A percentile compares a stretch with the other conserved stretches of the same genome.
phyloP scores from a whole-genome alignment of 2,888 invertebrate species.

The Rotaria macrura region DNA sequence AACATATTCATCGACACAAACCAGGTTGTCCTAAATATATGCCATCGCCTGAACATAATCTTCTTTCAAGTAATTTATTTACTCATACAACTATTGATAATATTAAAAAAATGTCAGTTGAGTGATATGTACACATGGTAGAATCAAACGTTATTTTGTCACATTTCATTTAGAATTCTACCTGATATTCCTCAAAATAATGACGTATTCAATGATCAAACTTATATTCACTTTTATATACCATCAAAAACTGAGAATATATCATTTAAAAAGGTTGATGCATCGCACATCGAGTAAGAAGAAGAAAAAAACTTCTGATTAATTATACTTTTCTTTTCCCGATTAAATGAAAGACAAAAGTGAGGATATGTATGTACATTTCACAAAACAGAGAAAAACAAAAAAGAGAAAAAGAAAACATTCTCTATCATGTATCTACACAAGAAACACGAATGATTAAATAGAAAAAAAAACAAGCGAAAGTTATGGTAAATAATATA shows the following conservation, averaged over 20 bases:
- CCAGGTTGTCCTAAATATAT: constrained; percentile 17
- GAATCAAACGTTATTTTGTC: background rate
- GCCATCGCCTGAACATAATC: background rate
- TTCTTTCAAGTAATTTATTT: background rate
- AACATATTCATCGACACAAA: background rate
- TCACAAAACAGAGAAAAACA: background rate
- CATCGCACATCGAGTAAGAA: background rate
- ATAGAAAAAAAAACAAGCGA: background rate
- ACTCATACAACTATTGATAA: background rate
- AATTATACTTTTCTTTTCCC: background rate
- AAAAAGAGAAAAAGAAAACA: background rate
- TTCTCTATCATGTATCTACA: background rate
- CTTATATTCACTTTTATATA: background rate
- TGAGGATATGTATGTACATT: background rate
- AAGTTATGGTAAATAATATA: background rate
- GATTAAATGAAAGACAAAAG: background rate
- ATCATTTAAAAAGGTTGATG: background rate
- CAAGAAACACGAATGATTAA: background rate
- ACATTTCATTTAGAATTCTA: background rate
- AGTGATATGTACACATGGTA: background rate
- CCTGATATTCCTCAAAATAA: background rate
- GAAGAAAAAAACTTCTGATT: background rate
- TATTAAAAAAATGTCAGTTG: background rate
- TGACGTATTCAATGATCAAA: background rate
- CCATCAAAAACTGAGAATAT: background rate